Evolutionary conservation across 2,113 vertebrate genomes (phyloP).

Genomic region (Phycodurus eques): DNA sequence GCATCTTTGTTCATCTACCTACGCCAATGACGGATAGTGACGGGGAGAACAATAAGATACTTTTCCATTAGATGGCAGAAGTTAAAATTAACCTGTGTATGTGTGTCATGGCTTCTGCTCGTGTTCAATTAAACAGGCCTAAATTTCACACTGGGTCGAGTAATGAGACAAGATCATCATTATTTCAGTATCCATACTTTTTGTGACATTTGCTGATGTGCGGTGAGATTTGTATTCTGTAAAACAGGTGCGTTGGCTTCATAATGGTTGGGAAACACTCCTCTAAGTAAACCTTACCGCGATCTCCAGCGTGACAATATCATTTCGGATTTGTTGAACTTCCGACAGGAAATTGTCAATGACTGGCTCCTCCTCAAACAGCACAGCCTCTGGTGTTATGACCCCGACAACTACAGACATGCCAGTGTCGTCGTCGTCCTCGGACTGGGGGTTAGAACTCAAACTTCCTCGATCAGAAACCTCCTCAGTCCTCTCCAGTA

Average conservation of each 20-base stretch:
- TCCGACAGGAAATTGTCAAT: constrained; percentile 83
- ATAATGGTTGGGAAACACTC: not conserved
- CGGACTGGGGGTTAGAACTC: constrained; percentile 32
- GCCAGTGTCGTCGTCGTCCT: constrained; percentile 57
- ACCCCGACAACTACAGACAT: constrained; percentile 48
- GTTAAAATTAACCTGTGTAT: too few relatives aligned
- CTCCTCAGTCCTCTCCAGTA: constrained; percentile 80
- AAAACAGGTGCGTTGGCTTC: not conserved
- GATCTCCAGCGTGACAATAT: constrained; percentile 77
- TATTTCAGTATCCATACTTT: not conserved
- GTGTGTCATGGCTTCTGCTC: too few relatives aligned
- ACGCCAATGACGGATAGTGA: too few relatives aligned
- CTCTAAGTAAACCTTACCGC: constrained; percentile 67
- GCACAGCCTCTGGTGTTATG: constrained; percentile 78
- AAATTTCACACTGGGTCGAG: too few relatives aligned
- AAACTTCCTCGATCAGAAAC: constrained; percentile 45
- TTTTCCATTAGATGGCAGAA: too few relatives aligned
- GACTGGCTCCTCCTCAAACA: constrained; percentile 87
- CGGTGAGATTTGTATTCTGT: not conserved
- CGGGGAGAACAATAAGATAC: too few relatives aligned
- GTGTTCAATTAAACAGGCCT: too few relatives aligned
- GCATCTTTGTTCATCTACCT: too few relatives aligned
- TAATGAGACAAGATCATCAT: too few relatives aligned
- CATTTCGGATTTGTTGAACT: constrained; percentile 81
- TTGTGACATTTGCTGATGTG: not conserved